A percentile compares a stretch with the other conserved stretches of the same genome.
Conservation (phyloP, 2,797 vertebrate species). For the Dermochelys coriacea region DNA sequence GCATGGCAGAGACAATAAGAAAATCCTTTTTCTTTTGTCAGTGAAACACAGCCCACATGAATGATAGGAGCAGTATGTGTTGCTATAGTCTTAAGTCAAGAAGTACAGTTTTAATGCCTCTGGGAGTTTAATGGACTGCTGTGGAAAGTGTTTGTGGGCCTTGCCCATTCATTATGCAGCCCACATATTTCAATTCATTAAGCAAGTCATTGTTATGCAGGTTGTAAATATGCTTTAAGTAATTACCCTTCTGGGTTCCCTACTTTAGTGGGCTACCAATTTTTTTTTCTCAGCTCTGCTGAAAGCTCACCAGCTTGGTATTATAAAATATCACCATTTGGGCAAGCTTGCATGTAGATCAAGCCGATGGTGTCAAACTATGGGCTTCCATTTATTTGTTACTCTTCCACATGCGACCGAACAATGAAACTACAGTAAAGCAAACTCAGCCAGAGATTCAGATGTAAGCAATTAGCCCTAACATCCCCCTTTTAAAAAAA, state of each 20-base stretch:
- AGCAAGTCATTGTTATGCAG: not conserved
- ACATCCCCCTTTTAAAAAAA: not conserved
- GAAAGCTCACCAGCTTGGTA: not conserved
- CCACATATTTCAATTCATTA: conserved; percentile 37
- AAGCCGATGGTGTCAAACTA: not conserved
- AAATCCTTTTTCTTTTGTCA: conserved; percentile 65
- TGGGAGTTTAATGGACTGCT: accelerated
- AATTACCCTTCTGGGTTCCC: conserved; percentile 19
- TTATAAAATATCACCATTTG: not conserved
- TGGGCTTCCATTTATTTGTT: not conserved
- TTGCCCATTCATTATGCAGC: conserved; percentile 42
- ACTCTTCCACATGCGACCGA: accelerated
- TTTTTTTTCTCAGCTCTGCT: not conserved
- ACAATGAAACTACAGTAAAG: accelerated
- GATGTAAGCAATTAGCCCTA: not conserved
- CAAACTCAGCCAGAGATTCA: not conserved
- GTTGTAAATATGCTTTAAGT: conserved; percentile 28
- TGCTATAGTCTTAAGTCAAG: not conserved
- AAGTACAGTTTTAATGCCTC: not conserved
- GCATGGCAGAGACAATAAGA: conserved; percentile 56
- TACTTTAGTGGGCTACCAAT: not conserved
- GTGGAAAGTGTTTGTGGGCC: not conserved
- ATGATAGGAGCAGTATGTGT: not conserved
- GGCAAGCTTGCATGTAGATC: not conserved
- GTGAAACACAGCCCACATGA: conserved; percentile 33